A percentile compares a stretch with the other conserved stretches of the same genome.
These are phyloP conservation scores for Tenebrosternarchus preto DNA, from an alignment of 2,113 vertebrate genomes.

Conservation along the genomic window DNA sequence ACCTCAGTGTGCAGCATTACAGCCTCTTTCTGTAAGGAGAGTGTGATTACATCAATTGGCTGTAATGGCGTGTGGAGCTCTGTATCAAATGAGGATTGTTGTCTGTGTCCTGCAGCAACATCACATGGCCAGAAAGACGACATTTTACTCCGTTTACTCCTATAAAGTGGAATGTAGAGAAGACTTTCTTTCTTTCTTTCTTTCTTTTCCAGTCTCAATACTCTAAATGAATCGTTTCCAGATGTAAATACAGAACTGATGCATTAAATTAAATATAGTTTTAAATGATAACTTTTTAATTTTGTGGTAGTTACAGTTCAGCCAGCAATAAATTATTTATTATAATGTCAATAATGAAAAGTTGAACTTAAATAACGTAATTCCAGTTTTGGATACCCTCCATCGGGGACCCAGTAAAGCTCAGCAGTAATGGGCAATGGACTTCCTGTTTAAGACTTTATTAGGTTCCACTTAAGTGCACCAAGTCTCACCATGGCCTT, in stretches of 20 bases:
- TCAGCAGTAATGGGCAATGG: constrained; percentile 44
- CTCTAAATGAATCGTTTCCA: constrained; percentile 18
- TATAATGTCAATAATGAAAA: constrained; percentile 7
- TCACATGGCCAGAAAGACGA: constrained; percentile 20
- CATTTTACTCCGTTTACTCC: constrained; percentile 39
- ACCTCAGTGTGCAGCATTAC: constrained; percentile 1
- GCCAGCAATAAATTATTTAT: constrained; percentile 9
- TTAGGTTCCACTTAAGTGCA: constrained; percentile 44
- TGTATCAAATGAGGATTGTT: constrained; percentile 43
- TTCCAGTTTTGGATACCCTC: constrained; percentile 42
- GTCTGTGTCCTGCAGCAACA: constrained; percentile 41
- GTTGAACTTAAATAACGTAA: constrained; percentile 28
- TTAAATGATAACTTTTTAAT: background rate
- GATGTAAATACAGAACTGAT: constrained; percentile 8
- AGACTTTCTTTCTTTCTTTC: background rate
- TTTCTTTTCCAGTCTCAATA: background rate
- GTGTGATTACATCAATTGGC: constrained; percentile 27
- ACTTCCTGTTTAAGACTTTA: constrained; percentile 54
- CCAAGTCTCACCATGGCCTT: constrained; percentile 39
- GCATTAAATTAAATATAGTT: background rate
- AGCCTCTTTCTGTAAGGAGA: constrained; percentile 16
- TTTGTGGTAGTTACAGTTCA: background rate
- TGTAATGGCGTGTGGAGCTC: constrained; percentile 47
- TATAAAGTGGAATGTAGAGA: constrained; percentile 32
- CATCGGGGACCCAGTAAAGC: constrained; percentile 48